Base-by-base conservation (phyloP, 2,797 vertebrate species). In the Capromys pilorides region DNA sequence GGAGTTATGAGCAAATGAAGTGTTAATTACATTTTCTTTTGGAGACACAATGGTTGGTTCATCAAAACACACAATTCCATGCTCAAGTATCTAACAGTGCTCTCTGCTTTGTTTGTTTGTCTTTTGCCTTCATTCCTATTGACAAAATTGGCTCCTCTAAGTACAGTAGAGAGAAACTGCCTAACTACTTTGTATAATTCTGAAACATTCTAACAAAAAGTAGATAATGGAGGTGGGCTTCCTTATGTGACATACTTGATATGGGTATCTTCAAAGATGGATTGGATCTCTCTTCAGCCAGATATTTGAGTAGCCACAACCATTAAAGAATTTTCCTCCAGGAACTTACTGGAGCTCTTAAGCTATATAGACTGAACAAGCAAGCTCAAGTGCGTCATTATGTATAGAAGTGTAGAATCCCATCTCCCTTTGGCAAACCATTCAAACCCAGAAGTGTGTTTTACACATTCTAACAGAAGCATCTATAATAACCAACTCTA, bases 391-490 rank as follows among this genome's bases (percentile, higher is more conserved):
- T 96, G 95, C 49, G 59, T 82, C 82, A 81, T 97, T 97, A 86
- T 95, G 88, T 96, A 62, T 57, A 92, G 73, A 94, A 86, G 91
- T 82, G 41, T 69, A 90, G 89, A 94, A 94, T 94, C 91, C 82
- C 82, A 77, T 94, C 73, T 96, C 59, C 67, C 73, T 95, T 91
- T 94, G 93, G 92, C 83, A 96, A 91, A 89, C 81, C 84, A 94
- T 96, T 96, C 93, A 96, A 93, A 96, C 89, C 13, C 79, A 94
- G 79, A 94, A 97, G 96, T 96, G 79, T 66, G 61, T 95, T 95
- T 95, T 96, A 88, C 61, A 86, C 86, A 54, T 93, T 91, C 64
- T 90, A 51, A 87, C 41, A 96, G 91, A 96, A 93, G 83, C 18
- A 24, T 85, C 89, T 73, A 0, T 94, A 89, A 94, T 79, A 95